Evolutionary conservation across 2,797 vertebrate genomes (phyloP).

Genomic region (Pelochelys cantorii): DNA sequence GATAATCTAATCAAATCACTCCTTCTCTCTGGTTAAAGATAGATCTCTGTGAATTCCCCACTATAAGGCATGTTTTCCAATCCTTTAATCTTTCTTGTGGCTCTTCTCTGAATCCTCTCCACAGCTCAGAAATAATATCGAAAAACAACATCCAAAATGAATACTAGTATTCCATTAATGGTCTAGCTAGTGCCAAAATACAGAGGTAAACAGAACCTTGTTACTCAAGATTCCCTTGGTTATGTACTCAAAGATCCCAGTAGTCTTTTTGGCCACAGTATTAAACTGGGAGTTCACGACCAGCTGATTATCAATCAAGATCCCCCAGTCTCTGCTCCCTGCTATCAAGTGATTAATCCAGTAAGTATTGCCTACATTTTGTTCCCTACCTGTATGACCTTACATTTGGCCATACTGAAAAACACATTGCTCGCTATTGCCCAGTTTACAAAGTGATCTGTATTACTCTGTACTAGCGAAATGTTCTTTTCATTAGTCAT

Average conservation of each 20-base stretch:
- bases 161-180: not conserved
- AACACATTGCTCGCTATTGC: not conserved
- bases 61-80: not conserved
- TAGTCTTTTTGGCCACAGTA: not conserved
- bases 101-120: not conserved
- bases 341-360: not conserved
- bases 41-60: not conserved
- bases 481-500: not conserved
- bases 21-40: not conserved
- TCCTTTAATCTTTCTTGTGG: not conserved
- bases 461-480: not conserved
- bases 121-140: not conserved
- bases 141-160: not conserved
- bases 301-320: not conserved
- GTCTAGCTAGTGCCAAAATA: not conserved
- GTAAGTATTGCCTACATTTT: not conserved
- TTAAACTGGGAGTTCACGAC: not conserved
- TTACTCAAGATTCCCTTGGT: not conserved
- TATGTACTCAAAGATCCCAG: not conserved
- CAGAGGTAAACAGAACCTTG: not conserved
- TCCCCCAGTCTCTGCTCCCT: not conserved
- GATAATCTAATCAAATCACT: constrained; percentile 37
- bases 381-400: not conserved
- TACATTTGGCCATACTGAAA: not conserved
- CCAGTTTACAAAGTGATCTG: not conserved